These are phyloP conservation scores for Choloepus didactylus DNA, from an alignment of 2,797 vertebrate species.

Conservation along the genomic window DNA sequence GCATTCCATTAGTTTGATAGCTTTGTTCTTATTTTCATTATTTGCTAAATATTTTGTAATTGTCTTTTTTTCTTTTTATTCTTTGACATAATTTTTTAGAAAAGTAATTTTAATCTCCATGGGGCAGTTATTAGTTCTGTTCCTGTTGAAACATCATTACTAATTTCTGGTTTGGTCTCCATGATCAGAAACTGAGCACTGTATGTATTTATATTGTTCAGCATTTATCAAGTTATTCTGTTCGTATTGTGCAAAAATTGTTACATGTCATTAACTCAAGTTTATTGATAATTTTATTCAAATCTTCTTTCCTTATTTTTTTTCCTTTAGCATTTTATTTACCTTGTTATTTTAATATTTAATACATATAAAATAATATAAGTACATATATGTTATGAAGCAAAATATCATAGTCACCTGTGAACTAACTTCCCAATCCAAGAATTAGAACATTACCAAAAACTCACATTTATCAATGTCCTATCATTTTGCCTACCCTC, in stretches of 20 bases:
- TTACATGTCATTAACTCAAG: conserved; percentile 18
- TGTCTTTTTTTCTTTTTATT: conserved; percentile 31
- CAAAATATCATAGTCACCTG: neutral
- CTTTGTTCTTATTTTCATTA: conserved; percentile 43
- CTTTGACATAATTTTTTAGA: conserved; percentile 61
- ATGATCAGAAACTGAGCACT: conserved; percentile 52
- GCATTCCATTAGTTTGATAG: conserved; percentile 16
- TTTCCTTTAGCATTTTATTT: conserved; percentile 23
- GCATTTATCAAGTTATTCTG: conserved; percentile 43
- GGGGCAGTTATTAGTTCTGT: neutral
- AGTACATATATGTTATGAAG: neutral
- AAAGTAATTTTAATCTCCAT: conserved; percentile 61
- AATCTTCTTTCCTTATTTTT: neutral
- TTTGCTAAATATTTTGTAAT: conserved; percentile 71
- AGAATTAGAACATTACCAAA: neutral
- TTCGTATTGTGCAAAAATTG: neutral
- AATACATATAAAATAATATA: conserved; percentile 2
- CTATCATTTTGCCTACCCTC: neutral
- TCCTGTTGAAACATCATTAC: conserved; percentile 50
- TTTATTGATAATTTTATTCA: conserved; percentile 8
- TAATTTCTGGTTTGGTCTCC: conserved; percentile 41
- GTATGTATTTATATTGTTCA: conserved; percentile 50
- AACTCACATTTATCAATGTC: neutral
- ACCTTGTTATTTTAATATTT: conserved; percentile 40
- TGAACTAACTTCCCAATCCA: neutral